Evolutionary conservation across 2,797 vertebrate genomes (phyloP).

Genomic region (Gadopsis marmoratus): DNA sequence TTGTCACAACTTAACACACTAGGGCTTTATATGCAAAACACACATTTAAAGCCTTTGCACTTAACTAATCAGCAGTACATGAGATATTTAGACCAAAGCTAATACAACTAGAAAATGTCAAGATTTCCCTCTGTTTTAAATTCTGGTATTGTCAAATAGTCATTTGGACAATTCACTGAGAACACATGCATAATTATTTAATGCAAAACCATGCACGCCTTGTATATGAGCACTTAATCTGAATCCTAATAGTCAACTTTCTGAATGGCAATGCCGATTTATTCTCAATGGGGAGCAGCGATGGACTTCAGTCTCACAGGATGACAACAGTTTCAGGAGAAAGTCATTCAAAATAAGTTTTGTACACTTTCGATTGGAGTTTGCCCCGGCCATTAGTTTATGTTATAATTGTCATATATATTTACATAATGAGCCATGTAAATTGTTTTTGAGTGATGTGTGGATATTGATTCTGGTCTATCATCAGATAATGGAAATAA

Average conservation of each 20-base stretch:
- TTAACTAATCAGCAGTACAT: neutral
- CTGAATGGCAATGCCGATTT: neutral
- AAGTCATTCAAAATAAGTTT: neutral
- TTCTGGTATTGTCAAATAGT: neutral
- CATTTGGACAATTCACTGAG: neutral
- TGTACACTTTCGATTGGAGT: neutral
- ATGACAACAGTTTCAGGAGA: neutral
- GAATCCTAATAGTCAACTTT: neutral
- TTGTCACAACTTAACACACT: neutral
- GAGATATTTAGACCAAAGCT: neutral
- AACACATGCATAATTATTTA: neutral
- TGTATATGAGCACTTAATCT: neutral
- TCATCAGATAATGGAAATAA: neutral
- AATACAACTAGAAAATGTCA: neutral
- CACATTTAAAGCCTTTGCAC: neutral
- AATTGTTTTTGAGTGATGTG: neutral
- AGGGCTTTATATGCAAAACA: neutral
- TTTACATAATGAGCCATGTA: neutral
- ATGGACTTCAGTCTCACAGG: neutral
- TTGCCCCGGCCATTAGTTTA: neutral
- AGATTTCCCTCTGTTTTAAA: neutral
- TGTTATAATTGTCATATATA: neutral
- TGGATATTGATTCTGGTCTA: conserved; percentile 6
- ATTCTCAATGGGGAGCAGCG: conserved; percentile 14
- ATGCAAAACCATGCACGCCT: neutral